Conservation (phyloP, 2,888 invertebrate species). For the Agriopis marginaria region DNA sequence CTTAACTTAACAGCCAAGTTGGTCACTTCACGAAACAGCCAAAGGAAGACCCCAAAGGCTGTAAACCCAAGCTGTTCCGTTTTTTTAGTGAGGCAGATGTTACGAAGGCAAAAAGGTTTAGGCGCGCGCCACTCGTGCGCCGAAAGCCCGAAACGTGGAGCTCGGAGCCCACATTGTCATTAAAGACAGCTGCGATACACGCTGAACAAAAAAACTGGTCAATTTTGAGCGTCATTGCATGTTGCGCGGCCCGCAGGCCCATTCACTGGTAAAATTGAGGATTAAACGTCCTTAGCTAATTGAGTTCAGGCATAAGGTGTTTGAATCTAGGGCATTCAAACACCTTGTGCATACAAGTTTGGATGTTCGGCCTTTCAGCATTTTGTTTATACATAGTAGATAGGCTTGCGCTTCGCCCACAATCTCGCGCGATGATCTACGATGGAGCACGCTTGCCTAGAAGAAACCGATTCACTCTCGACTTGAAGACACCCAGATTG, state of each 20-base stretch:
- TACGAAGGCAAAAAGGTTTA: conserved; percentile 64
- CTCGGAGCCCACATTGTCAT: conserved; percentile 67
- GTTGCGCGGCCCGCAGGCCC: conserved; percentile 1
- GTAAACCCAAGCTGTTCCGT: conserved; percentile 22
- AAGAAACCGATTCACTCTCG: no score
- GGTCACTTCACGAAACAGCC: not conserved
- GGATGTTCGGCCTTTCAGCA: no score
- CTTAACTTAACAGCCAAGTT: not conserved
- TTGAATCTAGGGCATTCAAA: conserved; percentile 8
- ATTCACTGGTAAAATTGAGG: conserved; percentile 18
- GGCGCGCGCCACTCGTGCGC: conserved; percentile 55
- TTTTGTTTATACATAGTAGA: no score
- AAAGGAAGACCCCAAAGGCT: not conserved
- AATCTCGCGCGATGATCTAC: no score
- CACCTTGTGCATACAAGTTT: conserved; percentile 34
- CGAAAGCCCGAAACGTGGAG: conserved; percentile 61
- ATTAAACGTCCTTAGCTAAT: conserved; percentile 2
- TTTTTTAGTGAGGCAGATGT: conserved; percentile 48
- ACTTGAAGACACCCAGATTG: no score
- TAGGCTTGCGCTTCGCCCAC: no score
- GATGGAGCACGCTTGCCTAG: no score
- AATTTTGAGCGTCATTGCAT: conserved; percentile 44
- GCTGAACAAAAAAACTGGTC: conserved; percentile 56
- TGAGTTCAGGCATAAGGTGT: conserved; percentile 5
- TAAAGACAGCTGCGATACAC: conserved; percentile 75